Conservation (phyloP, 1,140 invertebrate genomes). For the Leptinotarsa defecta region DNA sequence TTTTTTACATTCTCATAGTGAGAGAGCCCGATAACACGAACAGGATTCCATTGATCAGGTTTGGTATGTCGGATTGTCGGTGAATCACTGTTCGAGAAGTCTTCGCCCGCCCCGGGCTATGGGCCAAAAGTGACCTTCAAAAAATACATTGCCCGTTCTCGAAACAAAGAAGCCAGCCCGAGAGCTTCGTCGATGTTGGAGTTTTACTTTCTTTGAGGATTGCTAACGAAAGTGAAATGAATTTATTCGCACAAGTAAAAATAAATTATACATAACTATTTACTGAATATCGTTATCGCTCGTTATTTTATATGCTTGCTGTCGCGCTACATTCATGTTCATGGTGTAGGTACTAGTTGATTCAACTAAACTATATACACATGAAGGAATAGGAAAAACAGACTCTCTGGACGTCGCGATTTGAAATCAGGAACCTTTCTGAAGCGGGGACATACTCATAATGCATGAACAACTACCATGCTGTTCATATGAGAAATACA, state of each 20-base stretch:
- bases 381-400: too few species aligned
- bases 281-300: too few species aligned
- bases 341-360: too few species aligned
- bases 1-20: slow-evolving; percentile 23
- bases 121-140: slow-evolving; percentile 50
- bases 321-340: too few species aligned
- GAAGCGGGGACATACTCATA: too few species aligned
- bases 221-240: slow-evolving; percentile 8
- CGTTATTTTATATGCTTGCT: too few species aligned
- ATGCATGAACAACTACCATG: too few species aligned
- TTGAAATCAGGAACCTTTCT: too few species aligned
- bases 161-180: slow-evolving; percentile 24
- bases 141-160: slow-evolving; percentile 44
- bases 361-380: too few species aligned
- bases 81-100: slow-evolving; percentile 38
- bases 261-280: too few species aligned
- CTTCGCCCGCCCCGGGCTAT: slow-evolving; percentile 43
- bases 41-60: slow-evolving; percentile 48
- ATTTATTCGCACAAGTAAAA: not conserved
- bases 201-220: slow-evolving; percentile 9
- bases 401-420: too few species aligned
- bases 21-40: slow-evolving; percentile 31
- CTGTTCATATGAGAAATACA: too few species aligned
- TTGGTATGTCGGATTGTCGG: slow-evolving; percentile 34
- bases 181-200: not conserved